Evolutionary conservation across 2,888 invertebrate species (phyloP), one percentile per base, ranked within the genome.

Genomic region (Cryptophagus acutangulus): DNA sequence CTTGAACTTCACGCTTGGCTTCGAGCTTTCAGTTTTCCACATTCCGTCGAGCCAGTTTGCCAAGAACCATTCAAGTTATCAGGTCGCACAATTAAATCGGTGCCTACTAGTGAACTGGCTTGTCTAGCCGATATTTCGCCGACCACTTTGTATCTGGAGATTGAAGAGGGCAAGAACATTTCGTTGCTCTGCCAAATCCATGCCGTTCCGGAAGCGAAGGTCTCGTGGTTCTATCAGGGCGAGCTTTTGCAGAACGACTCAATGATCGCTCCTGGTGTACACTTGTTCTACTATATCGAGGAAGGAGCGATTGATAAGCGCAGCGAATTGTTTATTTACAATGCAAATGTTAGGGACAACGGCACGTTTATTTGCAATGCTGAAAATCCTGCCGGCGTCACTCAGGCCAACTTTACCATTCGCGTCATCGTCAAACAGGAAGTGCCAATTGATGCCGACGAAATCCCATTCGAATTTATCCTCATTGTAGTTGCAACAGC

Each of bases 331-430:
- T 81, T 82, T 58, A 84, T 88, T 56, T 81, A 81, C 59, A 84
- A 85, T 62, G 80, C 84, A 25, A 82, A 81, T 17, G 75, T 75
- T 28, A 84, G 84, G 49, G 86, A 89, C 62, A 88, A 89, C 59
- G 90, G 90, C 2, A 86, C 84, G 9, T 90, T 87, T 63, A 78
- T 84, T 3, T 92, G 92, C 67, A 74, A 83, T 8, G 91, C 91
- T 0, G 87, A 87, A 61, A 92, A 92, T 65, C 78, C 82, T 10
- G 92, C 91, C 0, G 92, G 92, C 9, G 77, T 75, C 41, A 77
- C 82, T 0, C 81, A 79, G 51, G 82, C 85, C 42, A 91, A 92
- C 66, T 87, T 87, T 55, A 89, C 91, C 1, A 75, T 92, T 50
- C 75, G 81, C 48, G 79, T 88, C 33, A 75, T 87, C 48, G 74